These are phyloP conservation scores for Chloebia gouldiae DNA, from an alignment of 2,113 vertebrate genomes.

Conservation along the genomic window DNA sequence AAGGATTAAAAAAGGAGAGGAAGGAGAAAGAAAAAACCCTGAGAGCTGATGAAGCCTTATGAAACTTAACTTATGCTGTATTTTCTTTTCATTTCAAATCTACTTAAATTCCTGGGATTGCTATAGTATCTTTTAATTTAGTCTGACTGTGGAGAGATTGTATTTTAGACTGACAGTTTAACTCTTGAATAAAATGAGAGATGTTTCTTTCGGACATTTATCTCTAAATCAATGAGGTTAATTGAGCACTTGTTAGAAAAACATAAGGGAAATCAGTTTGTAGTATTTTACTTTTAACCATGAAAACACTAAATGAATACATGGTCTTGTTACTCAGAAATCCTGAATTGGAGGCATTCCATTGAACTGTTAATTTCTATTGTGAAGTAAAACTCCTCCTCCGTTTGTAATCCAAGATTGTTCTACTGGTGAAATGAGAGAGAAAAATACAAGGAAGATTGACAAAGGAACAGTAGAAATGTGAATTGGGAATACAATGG, in stretches of 20 bases:
- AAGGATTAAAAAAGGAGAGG: conserved; percentile 16
- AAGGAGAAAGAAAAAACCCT: neutral
- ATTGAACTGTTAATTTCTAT: neutral
- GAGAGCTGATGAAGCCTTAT: neutral
- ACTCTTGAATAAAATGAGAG: conserved; percentile 18
- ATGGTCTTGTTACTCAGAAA: neutral
- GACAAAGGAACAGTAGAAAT: neutral
- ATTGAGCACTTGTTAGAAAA: neutral
- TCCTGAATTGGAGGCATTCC: neutral
- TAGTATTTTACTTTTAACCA: neutral
- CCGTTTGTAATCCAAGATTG: neutral
- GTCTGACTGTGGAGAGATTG: neutral
- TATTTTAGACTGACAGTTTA: conserved; percentile 44
- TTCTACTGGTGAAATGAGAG: neutral
- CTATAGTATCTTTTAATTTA: conserved; percentile 29
- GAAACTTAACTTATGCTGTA: neutral
- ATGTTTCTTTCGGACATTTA: conserved; percentile 27
- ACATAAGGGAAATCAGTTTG: neutral
- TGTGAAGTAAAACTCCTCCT: neutral
- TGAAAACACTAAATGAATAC: neutral
- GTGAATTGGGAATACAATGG: neutral
- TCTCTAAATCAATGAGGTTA: neutral
- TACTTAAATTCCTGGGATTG: conserved; percentile 5
- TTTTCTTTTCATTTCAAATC: conserved; percentile 32
- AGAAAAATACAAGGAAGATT: neutral